Evolutionary conservation across 2,888 invertebrate species (phyloP).

Genomic region (Celastrina argiolus): DNA sequence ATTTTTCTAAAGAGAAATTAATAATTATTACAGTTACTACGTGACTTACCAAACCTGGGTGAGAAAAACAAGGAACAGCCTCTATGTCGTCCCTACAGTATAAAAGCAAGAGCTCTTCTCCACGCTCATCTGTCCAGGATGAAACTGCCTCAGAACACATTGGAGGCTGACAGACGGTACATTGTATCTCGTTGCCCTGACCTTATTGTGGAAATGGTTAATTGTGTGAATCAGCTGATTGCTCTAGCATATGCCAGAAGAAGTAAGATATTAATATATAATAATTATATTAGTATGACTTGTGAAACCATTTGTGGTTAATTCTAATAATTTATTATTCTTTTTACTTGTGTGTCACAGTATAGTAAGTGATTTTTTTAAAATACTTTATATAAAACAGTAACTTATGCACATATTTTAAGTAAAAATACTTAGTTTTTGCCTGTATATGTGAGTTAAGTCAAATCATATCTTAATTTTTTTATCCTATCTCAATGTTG

Average conservation of each 20-base stretch:
- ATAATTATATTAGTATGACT: too few relatives aligned
- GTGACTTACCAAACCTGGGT: constrained; percentile 92
- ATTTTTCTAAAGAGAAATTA: too few relatives aligned
- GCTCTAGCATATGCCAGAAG: constrained; percentile 93
- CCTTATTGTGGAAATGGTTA: constrained; percentile 97
- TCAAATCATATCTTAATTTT: too few relatives aligned
- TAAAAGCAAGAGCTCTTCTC: constrained; percentile 94
- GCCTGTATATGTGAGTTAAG: too few relatives aligned
- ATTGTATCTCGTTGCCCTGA: constrained; percentile 94
- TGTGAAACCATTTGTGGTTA: too few relatives aligned
- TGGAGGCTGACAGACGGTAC: constrained; percentile 90
- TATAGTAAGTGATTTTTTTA: too few relatives aligned
- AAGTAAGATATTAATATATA: constrained; percentile 76
- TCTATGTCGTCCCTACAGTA: constrained; percentile 93
- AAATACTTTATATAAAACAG: too few relatives aligned
- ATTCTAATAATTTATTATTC: too few relatives aligned
- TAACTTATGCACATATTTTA: too few relatives aligned
- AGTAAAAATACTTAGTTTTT: too few relatives aligned
- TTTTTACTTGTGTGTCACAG: neutral
- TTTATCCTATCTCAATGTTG: neutral
- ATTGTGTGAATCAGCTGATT: constrained; percentile 95
- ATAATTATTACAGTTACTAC: constrained; percentile 83
- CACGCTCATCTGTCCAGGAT: constrained; percentile 96
- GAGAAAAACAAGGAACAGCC: constrained; percentile 98
- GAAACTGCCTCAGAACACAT: constrained; percentile 83